Evolutionary conservation across 2,888 invertebrate species (phyloP).

Genomic region (Eurois occulta): DNA sequence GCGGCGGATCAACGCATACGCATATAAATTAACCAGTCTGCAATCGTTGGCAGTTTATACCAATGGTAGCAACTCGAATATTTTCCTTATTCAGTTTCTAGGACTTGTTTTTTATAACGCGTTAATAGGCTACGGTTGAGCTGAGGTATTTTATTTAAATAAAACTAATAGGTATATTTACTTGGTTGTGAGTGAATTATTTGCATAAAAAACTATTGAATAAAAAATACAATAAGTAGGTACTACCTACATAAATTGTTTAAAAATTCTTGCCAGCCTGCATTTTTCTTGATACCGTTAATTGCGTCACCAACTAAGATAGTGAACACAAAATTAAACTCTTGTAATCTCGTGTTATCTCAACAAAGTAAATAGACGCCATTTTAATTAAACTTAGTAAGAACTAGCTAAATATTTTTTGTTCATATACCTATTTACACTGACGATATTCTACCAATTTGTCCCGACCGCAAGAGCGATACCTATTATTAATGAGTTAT

Average conservation of each 20-base stretch:
- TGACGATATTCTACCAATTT: background rate
- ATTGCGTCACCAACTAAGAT: conserved; percentile 22
- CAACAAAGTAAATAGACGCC: conserved; percentile 26
- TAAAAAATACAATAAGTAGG: conserved; percentile 19
- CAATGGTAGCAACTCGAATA: conserved; percentile 41
- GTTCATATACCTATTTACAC: conserved; percentile 4
- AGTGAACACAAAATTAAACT: conserved; percentile 6
- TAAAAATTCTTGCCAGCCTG: background rate
- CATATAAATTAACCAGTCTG: conserved; percentile 63
- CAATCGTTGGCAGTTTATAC: conserved; percentile 45
- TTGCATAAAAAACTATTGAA: conserved; percentile 24
- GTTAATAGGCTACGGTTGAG: conserved; percentile 24
- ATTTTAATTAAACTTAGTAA: conserved; percentile 20
- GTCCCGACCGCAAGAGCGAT: conserved; percentile 8
- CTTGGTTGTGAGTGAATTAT: conserved; percentile 10
- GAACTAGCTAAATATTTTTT: conserved; percentile 28
- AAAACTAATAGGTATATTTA: background rate
- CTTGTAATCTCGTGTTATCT: conserved; percentile 28
- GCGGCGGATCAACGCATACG: conserved; percentile 53
- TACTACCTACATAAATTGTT: background rate
- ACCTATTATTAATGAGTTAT: conserved; percentile 4
- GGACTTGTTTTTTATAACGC: conserved; percentile 25
- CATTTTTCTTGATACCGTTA: conserved; percentile 4
- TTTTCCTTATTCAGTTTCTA: conserved; percentile 54
- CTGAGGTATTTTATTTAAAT: conserved; percentile 20